A percentile compares a stretch with the other conserved stretches of the same genome.
These are phyloP conservation scores for Heteromurus nitidus DNA, from an alignment of 2,888 invertebrate species.

Conservation along the genomic window DNA sequence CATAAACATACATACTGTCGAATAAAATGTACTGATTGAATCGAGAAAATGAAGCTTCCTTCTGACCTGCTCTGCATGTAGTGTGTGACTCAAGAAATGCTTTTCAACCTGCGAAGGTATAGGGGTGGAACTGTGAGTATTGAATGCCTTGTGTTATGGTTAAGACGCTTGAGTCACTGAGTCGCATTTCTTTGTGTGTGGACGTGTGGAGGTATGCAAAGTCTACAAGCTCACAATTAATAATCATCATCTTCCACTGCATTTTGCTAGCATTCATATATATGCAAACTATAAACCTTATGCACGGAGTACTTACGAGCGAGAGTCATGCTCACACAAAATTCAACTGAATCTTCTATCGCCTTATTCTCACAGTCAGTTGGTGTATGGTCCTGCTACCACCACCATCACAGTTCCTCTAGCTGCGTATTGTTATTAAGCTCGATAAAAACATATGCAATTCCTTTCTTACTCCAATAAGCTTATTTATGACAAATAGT, in stretches of 20 bases:
- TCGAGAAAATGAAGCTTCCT: too few species aligned
- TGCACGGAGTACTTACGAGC: not conserved
- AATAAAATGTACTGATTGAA: too few species aligned
- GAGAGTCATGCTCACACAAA: not conserved
- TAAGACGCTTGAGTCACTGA: conserved; percentile 6
- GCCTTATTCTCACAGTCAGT: conserved; percentile 40
- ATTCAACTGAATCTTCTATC: conserved; percentile 6
- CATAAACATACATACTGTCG: too few species aligned
- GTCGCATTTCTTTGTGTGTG: conserved; percentile 22
- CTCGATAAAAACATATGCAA: not conserved
- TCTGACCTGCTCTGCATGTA: too few species aligned
- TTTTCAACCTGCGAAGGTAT: too few species aligned
- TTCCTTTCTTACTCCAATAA: not conserved
- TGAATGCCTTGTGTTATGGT: not conserved
- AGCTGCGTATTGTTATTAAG: too few species aligned
- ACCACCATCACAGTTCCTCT: conserved; percentile 57
- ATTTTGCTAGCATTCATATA: not conserved
- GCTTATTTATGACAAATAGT: not conserved
- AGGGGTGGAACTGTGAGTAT: not conserved
- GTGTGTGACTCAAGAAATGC: too few species aligned
- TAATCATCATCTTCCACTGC: conserved; percentile 15
- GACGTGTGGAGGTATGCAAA: not conserved
- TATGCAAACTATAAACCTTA: not conserved
- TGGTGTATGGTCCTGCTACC: conserved; percentile 64
- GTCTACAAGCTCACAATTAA: conserved; percentile 16